Evolutionary conservation across 2,888 invertebrate species (phyloP), one percentile per base, ranked within the genome.

Genomic region (Lobophora halterata): DNA sequence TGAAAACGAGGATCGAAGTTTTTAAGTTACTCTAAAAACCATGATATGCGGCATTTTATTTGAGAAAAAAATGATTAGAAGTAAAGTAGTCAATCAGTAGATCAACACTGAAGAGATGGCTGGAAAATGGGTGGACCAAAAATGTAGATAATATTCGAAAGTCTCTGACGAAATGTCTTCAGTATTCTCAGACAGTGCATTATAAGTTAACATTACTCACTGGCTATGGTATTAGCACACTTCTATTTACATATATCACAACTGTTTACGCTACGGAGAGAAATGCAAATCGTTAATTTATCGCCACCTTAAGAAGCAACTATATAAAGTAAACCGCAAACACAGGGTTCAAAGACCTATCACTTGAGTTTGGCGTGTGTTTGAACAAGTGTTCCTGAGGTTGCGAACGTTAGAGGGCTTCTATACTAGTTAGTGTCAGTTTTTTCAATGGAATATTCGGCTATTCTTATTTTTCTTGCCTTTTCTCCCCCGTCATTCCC

Each of bases 221-320:
- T 20, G 63, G 61, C 58, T 45, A 58, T 64, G 53, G 60, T 71
- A 73, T 71, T 71, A 72, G 73, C 76, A 74, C 70, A 71, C 63
- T 61, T 61, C 62, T 69, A 69, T 73, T 70, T 75, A 61, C 72
- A 73, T 72, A 71, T 67, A 78, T 74, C 72, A 74, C 55, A 53
- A 61, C 50, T 75, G 76, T 80, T 82, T 81, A 79, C 76, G 60
- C 71, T 73, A 58, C 58, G 66, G 53, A 68, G 69, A 67, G 75
- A 78, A 74, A 81, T 81, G 82, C 79, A 79, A 82, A 85, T 85
- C 79, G 79, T 77, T 82, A 82, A 82, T 85, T 81, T 80, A 83
- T 83, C 79, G 71, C 80, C 79, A 78, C 77, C 76, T 79, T 75
- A 71, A 77, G 76, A 66, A 73, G 76, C 69, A 67, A 76, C 76